Conservation (phyloP, 2,888 invertebrate genomes). For the Chironomus riparius region DNA sequence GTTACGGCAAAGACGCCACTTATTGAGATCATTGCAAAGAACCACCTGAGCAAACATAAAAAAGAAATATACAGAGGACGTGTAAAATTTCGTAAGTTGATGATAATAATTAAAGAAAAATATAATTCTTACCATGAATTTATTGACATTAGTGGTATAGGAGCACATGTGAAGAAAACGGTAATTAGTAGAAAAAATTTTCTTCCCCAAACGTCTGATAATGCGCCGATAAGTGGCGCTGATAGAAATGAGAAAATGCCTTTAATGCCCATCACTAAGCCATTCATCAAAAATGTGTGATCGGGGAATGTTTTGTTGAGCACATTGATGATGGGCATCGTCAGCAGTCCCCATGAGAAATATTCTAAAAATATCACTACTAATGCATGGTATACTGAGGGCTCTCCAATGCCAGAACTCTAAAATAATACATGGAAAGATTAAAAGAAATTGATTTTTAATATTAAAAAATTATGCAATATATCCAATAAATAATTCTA, state of each 20-base stretch:
- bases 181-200: slow-evolving; percentile 96
- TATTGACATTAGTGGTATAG: slow-evolving; percentile 97
- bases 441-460: neutral
- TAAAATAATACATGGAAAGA: slow-evolving; percentile 37
- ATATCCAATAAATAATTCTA: neutral
- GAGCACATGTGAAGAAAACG: slow-evolving; percentile 97
- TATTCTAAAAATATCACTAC: slow-evolving; percentile 99
- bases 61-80: too few relatives aligned
- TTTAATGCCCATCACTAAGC: slow-evolving; percentile 97
- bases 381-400: slow-evolving; percentile 96
- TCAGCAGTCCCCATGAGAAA: slow-evolving; percentile 98
- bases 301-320: slow-evolving; percentile 96
- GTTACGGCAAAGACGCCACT: slow-evolving; percentile 98
- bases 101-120: neutral
- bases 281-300: slow-evolving; percentile 99
- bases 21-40: slow-evolving; percentile 98
- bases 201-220: slow-evolving; percentile 97
- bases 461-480: neutral
- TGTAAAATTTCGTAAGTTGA: neutral
- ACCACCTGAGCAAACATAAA: slow-evolving; percentile 59
- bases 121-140: slow-evolving; percentile 73
- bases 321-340: slow-evolving; percentile 92
- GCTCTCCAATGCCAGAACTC: slow-evolving; percentile 83
- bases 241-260: slow-evolving; percentile 95
- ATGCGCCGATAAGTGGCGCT: slow-evolving; percentile 93